These are phyloP conservation scores for Diglossa cyanea DNA, from an alignment of 2,797 vertebrate genomes.

Conservation along the genomic window DNA sequence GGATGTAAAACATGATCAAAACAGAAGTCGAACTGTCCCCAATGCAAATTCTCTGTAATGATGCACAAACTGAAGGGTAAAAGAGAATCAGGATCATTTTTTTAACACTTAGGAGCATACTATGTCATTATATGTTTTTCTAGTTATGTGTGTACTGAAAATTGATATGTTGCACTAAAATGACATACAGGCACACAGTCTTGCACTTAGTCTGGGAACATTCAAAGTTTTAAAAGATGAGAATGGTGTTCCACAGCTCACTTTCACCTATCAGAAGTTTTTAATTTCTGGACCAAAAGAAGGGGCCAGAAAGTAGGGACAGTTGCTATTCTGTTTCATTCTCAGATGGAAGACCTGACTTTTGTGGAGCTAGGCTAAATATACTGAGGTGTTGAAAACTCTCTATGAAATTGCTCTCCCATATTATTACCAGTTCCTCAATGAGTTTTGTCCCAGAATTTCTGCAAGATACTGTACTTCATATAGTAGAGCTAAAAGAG, in stretches of 20 bases:
- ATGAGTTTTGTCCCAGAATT: background rate
- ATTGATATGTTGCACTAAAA: background rate
- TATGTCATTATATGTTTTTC: background rate
- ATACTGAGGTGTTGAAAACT: background rate
- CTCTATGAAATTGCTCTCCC: background rate
- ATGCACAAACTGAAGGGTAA: background rate
- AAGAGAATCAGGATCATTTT: background rate
- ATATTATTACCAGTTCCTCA: background rate
- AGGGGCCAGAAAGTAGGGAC: background rate
- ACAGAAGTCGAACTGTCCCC: background rate
- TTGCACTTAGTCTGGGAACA: background rate
- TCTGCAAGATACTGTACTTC: background rate
- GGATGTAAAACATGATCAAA: background rate
- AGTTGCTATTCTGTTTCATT: background rate
- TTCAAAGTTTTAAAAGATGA: background rate
- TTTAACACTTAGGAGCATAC: background rate
- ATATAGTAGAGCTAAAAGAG: background rate
- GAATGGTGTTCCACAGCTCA: background rate
- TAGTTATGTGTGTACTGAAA: background rate
- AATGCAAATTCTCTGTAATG: rapidly evolving
- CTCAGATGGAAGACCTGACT: background rate
- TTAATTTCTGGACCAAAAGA: background rate
- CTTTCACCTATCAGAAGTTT: background rate
- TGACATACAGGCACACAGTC: background rate
- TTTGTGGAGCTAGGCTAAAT: background rate